A percentile compares a stretch with the other conserved stretches of the same genome.
Conservation (phyloP, 2,113 vertebrate species). For the Amia ocellicauda region DNA sequence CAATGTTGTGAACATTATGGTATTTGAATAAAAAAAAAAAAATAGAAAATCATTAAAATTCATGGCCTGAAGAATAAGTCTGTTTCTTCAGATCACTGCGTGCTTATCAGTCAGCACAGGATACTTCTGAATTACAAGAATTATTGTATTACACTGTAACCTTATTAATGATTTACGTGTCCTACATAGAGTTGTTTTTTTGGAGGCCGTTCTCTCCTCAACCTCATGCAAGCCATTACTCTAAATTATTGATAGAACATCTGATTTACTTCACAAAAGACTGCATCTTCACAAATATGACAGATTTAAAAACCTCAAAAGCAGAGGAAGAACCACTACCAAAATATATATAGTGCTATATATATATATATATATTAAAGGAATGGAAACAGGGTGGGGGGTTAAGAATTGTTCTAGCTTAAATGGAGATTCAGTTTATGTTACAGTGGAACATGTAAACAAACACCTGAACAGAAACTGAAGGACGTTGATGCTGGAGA, state of each 20-base stretch:
- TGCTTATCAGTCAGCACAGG: not conserved
- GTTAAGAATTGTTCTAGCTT: not conserved
- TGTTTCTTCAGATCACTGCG: too few relatives aligned
- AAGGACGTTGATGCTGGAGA: constrained; percentile 36
- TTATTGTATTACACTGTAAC: constrained; percentile 42
- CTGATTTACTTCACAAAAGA: too few relatives aligned
- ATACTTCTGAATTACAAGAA: not conserved
- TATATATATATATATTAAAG: too few relatives aligned
- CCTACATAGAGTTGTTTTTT: constrained; percentile 42
- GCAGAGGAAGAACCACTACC: not conserved
- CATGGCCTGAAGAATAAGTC: not conserved
- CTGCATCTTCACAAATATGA: not conserved
- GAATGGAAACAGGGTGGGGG: too few relatives aligned
- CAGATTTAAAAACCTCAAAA: too few relatives aligned
- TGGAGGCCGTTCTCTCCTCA: constrained; percentile 39
- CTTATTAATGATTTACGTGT: constrained; percentile 61
- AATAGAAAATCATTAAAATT: not conserved
- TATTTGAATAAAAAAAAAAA: too few relatives aligned
- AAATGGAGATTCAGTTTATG: not conserved
- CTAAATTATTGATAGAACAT: constrained; percentile 65
- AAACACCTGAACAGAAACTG: not conserved
- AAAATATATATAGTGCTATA: too few relatives aligned
- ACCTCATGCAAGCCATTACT: constrained; percentile 16
- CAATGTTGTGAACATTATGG: too few relatives aligned
- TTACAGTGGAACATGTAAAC: not conserved